Percentiles rank a stretch among this genome's conserved stretches.
Conservation (phyloP, 2,113 vertebrate species). For the Synodontis membranacea region DNA sequence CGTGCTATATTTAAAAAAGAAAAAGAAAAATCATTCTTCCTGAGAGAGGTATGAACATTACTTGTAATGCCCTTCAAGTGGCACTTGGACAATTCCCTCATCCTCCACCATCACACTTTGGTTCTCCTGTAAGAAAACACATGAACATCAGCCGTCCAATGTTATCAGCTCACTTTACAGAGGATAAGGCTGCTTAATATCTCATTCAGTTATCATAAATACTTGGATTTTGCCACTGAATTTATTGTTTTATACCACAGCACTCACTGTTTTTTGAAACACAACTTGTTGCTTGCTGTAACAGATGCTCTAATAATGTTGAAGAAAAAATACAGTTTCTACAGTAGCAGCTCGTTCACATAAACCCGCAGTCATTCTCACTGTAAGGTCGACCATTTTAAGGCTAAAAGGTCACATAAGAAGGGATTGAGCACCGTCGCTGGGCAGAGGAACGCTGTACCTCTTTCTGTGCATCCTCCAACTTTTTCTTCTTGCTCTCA, state of each 20-base stretch:
- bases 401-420: background rate
- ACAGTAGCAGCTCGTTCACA: background rate
- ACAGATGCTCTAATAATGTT: background rate
- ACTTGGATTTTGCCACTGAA: background rate
- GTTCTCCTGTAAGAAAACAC: conserved; percentile 79
- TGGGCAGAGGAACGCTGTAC: conserved; percentile 63
- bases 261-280: background rate
- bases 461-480: conserved; percentile 95
- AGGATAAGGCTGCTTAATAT: background rate
- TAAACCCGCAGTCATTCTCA: background rate
- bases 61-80: conserved; percentile 90
- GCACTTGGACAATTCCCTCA: conserved; percentile 92
- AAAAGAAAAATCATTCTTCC: too few species aligned
- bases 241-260: too few species aligned
- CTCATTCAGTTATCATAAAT: background rate
- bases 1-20: background rate
- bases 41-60: conserved; percentile 62
- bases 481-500: conserved; percentile 99
- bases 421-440: background rate
- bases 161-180: background rate
- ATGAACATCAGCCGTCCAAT: background rate
- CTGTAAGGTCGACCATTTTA: background rate
- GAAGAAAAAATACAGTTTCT: background rate
- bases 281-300: background rate
- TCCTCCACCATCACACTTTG: conserved; percentile 95